phyloP scores from a whole-genome alignment of 2,888 invertebrate genomes.

The Myathropa florea region DNA sequence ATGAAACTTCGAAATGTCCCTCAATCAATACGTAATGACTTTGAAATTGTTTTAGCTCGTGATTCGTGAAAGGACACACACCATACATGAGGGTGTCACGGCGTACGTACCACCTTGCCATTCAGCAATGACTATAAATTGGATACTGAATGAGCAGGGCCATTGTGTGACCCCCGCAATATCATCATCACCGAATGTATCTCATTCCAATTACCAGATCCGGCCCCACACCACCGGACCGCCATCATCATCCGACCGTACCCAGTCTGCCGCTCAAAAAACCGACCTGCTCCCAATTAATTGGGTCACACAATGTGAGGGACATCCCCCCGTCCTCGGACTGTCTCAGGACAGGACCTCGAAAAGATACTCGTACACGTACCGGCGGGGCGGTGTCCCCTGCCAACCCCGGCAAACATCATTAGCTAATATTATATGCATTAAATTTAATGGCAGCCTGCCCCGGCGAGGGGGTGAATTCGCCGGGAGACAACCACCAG shows the following conservation, averaged over 20 bases:
- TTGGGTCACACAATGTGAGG: conserved; percentile 58
- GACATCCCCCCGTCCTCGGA: neutral
- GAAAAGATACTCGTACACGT: conserved; percentile 3
- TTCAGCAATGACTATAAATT: conserved; percentile 68
- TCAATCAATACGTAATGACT: conserved; percentile 78
- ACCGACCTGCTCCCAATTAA: conserved; percentile 57
- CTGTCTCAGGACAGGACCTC: too few species aligned
- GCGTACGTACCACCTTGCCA: conserved; percentile 1
- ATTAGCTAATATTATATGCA: conserved; percentile 81
- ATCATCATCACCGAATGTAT: conserved; percentile 33
- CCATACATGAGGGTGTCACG: neutral
- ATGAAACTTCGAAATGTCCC: conserved; percentile 62
- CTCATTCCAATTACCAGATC: conserved; percentile 35
- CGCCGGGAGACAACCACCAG: conserved; percentile 2
- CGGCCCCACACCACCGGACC: neutral
- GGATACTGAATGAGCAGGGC: conserved; percentile 59
- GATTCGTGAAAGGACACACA: conserved; percentile 32
- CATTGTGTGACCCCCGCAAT: conserved; percentile 39
- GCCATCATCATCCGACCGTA: conserved; percentile 40
- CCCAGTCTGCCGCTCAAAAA: conserved; percentile 1
- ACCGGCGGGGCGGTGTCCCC: neutral
- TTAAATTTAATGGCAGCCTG: conserved; percentile 79
- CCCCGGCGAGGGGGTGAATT: neutral
- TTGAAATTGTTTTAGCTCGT: conserved; percentile 75
- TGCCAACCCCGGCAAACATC: conserved; percentile 76